Base-by-base conservation (phyloP, 2,888 invertebrate genomes). In the Campoletis raptor region DNA sequence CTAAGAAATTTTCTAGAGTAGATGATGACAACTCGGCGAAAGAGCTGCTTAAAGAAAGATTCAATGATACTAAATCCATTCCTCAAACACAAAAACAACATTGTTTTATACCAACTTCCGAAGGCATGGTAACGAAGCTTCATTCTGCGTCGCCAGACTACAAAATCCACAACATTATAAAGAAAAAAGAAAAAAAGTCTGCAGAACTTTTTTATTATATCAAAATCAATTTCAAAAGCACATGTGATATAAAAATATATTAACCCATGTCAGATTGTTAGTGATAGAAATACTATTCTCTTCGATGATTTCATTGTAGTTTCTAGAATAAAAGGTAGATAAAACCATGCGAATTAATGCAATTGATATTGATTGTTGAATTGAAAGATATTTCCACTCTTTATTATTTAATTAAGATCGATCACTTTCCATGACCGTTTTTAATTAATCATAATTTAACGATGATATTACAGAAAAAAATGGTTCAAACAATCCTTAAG, bases 61-160 rank as follows among this genome's bases (percentile, higher is more conserved):
- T 83, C 70, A 40, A 69, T n/a, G 21, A 42, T n/a, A 79, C 73
- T 21, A 66, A 73, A 66, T 18, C 79, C 12, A 74, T 80, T 21
- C 79, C 79, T 40, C 40, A 57, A 45, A 79, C 84, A 54, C 84
- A 84, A 48, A 79, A 66, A 73, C 72, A 48, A 66, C 81, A 85
- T 69, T 81, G 85, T 57, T 84, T 80, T 76, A 80, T 84, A 74
- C 80, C 84, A 54, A 79, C 66, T 54, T 66, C 74, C 5, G 74
- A 80, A 54, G 84, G 76, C 54, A 80, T 84, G 67, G 48, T 69
- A 45, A 83, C 83, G 30, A 83, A 83, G 48, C 36, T 67, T 24
- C 57, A 74, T 48, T 66, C 61, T 77, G 61, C 70, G 67, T 67
- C 70, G 15, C 42, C 24, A 48, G 67, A 70, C 40, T 45, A 18